These are phyloP conservation scores for Mus minutoides DNA, from an alignment of 2,797 vertebrate genomes.

Conservation along the genomic window DNA sequence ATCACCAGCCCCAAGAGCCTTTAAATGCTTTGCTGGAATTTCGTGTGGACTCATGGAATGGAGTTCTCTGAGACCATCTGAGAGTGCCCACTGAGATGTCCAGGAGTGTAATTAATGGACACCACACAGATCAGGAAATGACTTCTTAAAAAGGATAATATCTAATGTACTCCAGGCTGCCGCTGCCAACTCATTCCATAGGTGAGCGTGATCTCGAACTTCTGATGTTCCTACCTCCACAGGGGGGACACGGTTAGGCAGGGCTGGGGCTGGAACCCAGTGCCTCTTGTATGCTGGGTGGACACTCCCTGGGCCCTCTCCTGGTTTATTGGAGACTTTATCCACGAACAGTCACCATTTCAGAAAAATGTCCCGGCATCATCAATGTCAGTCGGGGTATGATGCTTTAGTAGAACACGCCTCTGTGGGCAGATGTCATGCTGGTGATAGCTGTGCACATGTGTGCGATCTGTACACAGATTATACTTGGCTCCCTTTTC, in stretches of 20 bases:
- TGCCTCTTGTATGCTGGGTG: not conserved
- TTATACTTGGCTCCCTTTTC: not conserved
- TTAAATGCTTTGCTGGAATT: not conserved
- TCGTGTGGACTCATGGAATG: not conserved
- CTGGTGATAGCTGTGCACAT: not conserved
- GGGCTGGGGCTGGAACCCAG: not conserved
- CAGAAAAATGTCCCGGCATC: not conserved
- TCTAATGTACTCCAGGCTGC: not conserved
- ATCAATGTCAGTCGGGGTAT: not conserved
- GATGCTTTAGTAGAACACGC: not conserved
- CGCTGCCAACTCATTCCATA: not conserved
- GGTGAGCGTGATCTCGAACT: not conserved
- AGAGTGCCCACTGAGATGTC: not conserved
- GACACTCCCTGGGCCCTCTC: not conserved
- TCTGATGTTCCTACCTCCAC: too few relatives aligned
- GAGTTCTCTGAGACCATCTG: not conserved
- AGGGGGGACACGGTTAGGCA: fast-evolving
- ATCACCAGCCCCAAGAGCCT: not conserved
- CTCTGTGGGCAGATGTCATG: not conserved
- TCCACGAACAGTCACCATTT: not conserved
- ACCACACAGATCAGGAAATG: not conserved
- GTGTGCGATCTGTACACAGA: not conserved
- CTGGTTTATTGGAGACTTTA: not conserved
- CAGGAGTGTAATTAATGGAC: not conserved
- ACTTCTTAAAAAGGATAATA: not conserved